phyloP scores from a whole-genome alignment of 2,113 vertebrate species.

The Pholis gunnellus region DNA sequence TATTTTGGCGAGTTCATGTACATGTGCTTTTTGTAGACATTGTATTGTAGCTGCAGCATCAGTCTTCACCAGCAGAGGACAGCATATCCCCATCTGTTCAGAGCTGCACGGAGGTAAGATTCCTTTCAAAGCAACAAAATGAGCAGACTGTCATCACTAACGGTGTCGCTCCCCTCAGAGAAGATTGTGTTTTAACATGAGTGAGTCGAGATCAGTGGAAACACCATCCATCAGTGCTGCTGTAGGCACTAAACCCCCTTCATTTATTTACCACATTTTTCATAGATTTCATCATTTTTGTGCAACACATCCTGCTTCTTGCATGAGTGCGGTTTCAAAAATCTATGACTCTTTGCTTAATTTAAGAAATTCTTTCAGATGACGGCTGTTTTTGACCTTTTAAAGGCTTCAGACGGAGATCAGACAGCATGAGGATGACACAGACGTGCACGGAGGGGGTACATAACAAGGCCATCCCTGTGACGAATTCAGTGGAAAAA shows the following conservation, averaged over 20 bases:
- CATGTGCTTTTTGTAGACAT: background rate
- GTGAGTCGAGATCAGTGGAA: constrained; percentile 36
- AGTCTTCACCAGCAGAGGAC: constrained; percentile 72
- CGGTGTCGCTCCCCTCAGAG: constrained; percentile 25
- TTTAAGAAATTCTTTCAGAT: constrained; percentile 29
- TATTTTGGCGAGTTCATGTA: background rate
- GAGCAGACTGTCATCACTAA: background rate
- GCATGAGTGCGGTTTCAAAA: constrained; percentile 23
- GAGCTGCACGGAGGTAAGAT: background rate
- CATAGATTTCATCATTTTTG: constrained; percentile 43
- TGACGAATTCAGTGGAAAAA: constrained; percentile 22
- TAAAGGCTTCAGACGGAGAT: background rate
- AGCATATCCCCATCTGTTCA: constrained; percentile 58
- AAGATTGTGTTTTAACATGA: constrained; percentile 38
- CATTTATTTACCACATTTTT: constrained; percentile 17
- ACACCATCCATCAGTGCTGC: background rate
- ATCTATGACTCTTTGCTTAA: constrained; percentile 19
- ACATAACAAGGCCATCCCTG: constrained; percentile 23
- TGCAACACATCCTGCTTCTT: constrained; percentile 35
- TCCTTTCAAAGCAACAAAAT: constrained; percentile 10
- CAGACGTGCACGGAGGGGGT: background rate
- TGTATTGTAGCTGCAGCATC: constrained; percentile 32
- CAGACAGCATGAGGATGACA: background rate
- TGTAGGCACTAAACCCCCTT: background rate
- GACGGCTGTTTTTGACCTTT: constrained; percentile 17